Evolutionary conservation across 1,140 invertebrate genomes (phyloP).

Genomic region (Mizuhopecten yessoensis): DNA sequence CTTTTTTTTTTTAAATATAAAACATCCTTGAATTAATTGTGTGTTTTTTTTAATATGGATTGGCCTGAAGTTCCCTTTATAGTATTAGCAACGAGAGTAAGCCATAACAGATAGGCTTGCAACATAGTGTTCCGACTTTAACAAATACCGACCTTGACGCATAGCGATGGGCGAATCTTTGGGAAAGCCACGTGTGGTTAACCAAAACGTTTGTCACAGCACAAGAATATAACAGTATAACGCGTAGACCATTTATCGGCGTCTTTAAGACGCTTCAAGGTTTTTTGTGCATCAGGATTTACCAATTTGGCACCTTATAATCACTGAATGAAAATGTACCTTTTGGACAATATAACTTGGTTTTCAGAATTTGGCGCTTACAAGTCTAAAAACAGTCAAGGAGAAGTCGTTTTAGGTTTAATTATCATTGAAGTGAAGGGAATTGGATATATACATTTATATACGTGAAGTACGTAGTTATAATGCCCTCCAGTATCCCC

Average conservation of each 20-base stretch:
- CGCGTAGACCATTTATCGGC: not conserved
- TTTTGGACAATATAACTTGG: not conserved
- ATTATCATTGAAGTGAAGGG: not conserved
- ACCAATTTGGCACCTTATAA: no score
- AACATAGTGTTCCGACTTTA: not conserved
- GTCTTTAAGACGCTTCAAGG: not conserved
- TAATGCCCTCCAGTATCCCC: not conserved
- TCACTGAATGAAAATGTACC: no score
- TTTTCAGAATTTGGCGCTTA: not conserved
- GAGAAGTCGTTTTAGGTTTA: not conserved
- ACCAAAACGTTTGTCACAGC: not conserved
- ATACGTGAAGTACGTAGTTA: no score
- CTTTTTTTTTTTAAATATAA: no score
- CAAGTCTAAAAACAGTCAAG: no score
- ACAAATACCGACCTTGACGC: not conserved
- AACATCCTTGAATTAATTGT: no score
- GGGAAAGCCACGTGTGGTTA: not conserved
- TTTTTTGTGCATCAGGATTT: not conserved
- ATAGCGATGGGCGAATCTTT: not conserved
- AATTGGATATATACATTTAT: not conserved
- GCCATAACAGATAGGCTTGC: not conserved
- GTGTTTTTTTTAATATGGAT: no score
- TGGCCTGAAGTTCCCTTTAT: no score
- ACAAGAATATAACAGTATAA: not conserved
- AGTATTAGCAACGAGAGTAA: no score